Evolutionary conservation across 2,888 invertebrate genomes (phyloP), one percentile per base, ranked within the genome.

Genomic region (Lasioglossum malachurum): DNA sequence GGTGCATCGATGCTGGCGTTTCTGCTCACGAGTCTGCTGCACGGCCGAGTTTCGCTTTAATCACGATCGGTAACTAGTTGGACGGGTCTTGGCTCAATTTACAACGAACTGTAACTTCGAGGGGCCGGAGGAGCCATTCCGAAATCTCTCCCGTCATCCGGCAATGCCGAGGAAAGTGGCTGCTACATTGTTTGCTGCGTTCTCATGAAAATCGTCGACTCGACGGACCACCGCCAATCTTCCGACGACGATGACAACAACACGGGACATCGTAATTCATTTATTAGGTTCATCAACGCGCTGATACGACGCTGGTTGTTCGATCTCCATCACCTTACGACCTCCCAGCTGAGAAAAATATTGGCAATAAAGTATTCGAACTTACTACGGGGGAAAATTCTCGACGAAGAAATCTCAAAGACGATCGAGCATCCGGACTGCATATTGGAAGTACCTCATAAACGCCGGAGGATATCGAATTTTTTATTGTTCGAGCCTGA

Each of bases 71-170:
- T 85, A 77, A 83, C 85, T 80, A 87, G 78, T 80, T 86, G 89
- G 87, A 87, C 83, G 80, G 49, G 80, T 87, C 77, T 87, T 80
- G 91, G 90, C 89, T 91, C 91, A 86, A 91, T 87, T 91, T 90
- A 91, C 91, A 89, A 91, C 91, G 92, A 91, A 91, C 86, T 87
- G 84, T 83, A 89, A 91, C 87, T 83, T 89, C 72, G 85, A 84
- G 85, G 89, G 19, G 86, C 82, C 82, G 86, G 83, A 88, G 84
- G 80, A 88, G 85, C 87, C 90, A 87, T 86, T 57, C 84, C 75
- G 69, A 69, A 80, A 82, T 88, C 87, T 72, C 73, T 85, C 76
- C 85, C 78, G 72, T 78, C 72, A 82, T 82, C 85, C 84, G 81
- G 38, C 74, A 57, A 79, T 71, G 81, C 81, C 81, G 76, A 81